Base-by-base conservation (phyloP, 1,140 invertebrate species). In the Bombus affinis region DNA sequence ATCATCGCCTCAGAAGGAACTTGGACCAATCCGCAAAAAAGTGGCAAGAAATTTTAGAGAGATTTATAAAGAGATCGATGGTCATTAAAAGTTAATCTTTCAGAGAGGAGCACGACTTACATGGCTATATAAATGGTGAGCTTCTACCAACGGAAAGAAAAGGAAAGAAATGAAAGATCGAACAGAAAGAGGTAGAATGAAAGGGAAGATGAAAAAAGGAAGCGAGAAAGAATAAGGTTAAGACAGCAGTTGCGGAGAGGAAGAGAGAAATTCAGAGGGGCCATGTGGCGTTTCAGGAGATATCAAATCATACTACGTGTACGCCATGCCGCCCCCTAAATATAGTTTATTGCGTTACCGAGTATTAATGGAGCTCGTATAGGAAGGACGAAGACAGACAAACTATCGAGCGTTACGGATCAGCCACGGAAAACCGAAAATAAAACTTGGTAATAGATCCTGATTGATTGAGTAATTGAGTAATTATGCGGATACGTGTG, bases 331-430 rank as follows among this genome's bases (percentile, higher is more conserved):
- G 92, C 93, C 91, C 92, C 92, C 93, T 94, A 94, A 94, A 94
- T 94, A 94, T 94, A 94, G 93, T 94, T 94, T 94, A 94, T 94
- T 94, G 91, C 94, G 92, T 94, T 94, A 94, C 93, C 92, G 89
- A 92, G 94, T 94, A 94, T 94, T 94, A 94, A 94, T 94, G 93
- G 93, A 92, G 74, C 89, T 93, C 91, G 90, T 92, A 92, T 92
- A 91, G 91, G 92, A 94, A 92, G 91, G 91, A 93, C 88, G 88
- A 93, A 81, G 75, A 82, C 73, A 39, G 53, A 25, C 25, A 15
- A 66, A n/a, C 76, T 42, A 39, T n/a, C 59, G 72, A 80, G 53
- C 42, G 72, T 86, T 76, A 90, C 81, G 71, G 62, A 75, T 88
- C 39, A 71, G 66, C 53, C 18, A 66, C 47, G 75, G 62, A 59